Evolutionary conservation across 2,113 vertebrate genomes (phyloP).

Genomic region (Uria aalge): DNA sequence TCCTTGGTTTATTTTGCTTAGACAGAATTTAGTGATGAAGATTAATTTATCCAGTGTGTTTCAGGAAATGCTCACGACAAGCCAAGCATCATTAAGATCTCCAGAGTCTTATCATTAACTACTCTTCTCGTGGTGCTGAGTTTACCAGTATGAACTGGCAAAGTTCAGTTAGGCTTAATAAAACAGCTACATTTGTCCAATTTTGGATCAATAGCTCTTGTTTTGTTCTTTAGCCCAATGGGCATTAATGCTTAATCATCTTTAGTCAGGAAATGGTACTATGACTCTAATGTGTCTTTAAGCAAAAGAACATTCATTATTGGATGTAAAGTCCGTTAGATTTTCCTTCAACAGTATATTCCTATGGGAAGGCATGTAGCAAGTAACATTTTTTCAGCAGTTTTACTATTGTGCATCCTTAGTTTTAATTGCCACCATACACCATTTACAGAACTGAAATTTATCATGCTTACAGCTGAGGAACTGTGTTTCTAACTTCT

Average conservation of each 20-base stretch:
- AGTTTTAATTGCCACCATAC: slow-evolving; percentile 49
- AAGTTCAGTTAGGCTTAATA: background rate
- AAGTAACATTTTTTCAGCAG: slow-evolving; percentile 48
- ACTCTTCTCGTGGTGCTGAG: background rate
- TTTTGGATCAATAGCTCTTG: slow-evolving; percentile 34
- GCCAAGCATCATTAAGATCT: slow-evolving; percentile 40
- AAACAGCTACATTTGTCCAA: background rate
- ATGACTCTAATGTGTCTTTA: slow-evolving; percentile 3
- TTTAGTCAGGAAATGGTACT: slow-evolving; percentile 1
- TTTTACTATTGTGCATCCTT: slow-evolving; percentile 7
- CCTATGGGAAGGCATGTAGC: slow-evolving; percentile 3
- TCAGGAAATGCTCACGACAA: slow-evolving; percentile 22
- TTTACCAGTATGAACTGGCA: background rate
- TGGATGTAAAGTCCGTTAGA: background rate
- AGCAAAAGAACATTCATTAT: slow-evolving; percentile 35
- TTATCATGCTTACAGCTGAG: slow-evolving; percentile 47
- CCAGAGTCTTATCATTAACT: slow-evolving; percentile 32
- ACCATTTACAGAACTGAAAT: slow-evolving; percentile 4
- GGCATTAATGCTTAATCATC: slow-evolving; percentile 55
- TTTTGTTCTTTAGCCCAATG: background rate
- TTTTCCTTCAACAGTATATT: slow-evolving; percentile 21
- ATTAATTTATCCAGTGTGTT: slow-evolving; percentile 39
- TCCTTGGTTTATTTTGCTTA: slow-evolving; percentile 19
- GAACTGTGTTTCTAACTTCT: background rate
- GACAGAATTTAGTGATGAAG: slow-evolving; percentile 14